A percentile compares a stretch with the other conserved stretches of the same genome.
phyloP scores from a whole-genome alignment of 1,140 invertebrate genomes.

The Heliconius nattereri region DNA sequence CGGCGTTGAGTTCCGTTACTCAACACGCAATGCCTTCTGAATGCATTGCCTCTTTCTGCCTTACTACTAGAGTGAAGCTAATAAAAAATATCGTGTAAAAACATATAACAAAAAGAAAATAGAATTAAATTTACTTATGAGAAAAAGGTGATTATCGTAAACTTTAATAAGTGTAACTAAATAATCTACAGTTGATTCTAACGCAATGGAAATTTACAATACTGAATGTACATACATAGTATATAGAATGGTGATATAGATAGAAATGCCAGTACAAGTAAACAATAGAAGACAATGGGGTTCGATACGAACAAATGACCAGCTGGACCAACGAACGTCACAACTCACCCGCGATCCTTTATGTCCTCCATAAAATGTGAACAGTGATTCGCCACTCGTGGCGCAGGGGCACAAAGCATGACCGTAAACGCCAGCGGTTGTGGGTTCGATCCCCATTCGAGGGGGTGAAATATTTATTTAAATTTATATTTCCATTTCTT shows the following conservation, averaged over 20 bases:
- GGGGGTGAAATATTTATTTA: no score
- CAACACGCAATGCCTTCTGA: no score
- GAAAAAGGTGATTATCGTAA: background rate
- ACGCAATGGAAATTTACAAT: background rate
- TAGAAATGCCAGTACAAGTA: background rate
- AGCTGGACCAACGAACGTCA: slow-evolving; percentile 5
- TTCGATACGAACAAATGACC: slow-evolving; percentile 20
- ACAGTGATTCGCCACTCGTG: background rate
- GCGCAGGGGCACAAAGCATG: no score
- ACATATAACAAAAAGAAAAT: no score
- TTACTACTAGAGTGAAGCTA: background rate
- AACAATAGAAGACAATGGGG: slow-evolving; percentile 45
- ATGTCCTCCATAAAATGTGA: slow-evolving; percentile 18
- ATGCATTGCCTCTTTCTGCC: no score
- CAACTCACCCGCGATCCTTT: slow-evolving; percentile 19
- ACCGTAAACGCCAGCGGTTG: no score
- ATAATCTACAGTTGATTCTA: background rate
- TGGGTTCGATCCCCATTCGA: no score
- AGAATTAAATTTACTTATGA: no score
- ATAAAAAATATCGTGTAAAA: background rate
- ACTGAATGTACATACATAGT: background rate
- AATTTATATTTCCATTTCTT: no score
- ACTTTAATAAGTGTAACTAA: background rate
- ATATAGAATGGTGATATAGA: background rate
- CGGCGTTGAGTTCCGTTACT: no score